Conservation (phyloP, 2,113 vertebrate species). For the Notarius lentiginosus region DNA sequence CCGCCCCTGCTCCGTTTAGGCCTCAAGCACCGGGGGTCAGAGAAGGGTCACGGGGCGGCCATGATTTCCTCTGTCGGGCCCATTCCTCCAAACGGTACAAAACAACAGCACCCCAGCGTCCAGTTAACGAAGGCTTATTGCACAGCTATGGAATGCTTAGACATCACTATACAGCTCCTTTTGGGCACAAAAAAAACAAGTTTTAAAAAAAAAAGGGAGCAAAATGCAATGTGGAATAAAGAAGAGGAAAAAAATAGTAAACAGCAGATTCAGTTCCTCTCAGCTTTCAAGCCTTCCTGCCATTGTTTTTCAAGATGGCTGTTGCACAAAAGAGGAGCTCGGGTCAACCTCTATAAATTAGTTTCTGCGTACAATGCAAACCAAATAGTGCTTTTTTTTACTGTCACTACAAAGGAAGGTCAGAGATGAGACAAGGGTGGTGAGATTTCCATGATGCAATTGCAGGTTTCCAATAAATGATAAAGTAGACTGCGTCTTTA, state of each 20-base stretch:
- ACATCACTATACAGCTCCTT: conserved; percentile 74
- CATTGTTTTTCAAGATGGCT: conserved; percentile 89
- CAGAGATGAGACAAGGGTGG: conserved; percentile 59
- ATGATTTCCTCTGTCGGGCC: conserved; percentile 69
- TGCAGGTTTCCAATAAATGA: conserved; percentile 57
- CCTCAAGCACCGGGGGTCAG: conserved; percentile 74
- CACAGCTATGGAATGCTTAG: conserved; percentile 76
- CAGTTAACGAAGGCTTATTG: conserved; percentile 77
- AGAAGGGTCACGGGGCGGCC: conserved; percentile 74
- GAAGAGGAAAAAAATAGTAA: conserved; percentile 74
- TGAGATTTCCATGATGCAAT: conserved; percentile 64
- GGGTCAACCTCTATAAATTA: conserved; percentile 93
- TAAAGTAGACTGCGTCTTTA: neutral
- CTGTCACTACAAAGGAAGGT: conserved; percentile 80
- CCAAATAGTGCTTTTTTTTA: conserved; percentile 78
- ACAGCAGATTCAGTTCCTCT: conserved; percentile 84
- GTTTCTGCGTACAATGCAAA: conserved; percentile 85
- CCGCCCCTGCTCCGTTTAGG: conserved; percentile 70
- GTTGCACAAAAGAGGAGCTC: conserved; percentile 85
- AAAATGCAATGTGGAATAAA: conserved; percentile 83
- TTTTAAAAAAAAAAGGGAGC: conserved; percentile 63
- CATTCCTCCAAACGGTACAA: conserved; percentile 70
- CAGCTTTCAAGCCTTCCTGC: conserved; percentile 91
- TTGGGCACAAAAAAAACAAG: conserved; percentile 76
- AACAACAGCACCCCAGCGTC: conserved; percentile 80